A percentile compares a stretch with the other conserved stretches of the same genome.
Conservation (phyloP, 2,888 invertebrate genomes). For the Arge pagana region DNA sequence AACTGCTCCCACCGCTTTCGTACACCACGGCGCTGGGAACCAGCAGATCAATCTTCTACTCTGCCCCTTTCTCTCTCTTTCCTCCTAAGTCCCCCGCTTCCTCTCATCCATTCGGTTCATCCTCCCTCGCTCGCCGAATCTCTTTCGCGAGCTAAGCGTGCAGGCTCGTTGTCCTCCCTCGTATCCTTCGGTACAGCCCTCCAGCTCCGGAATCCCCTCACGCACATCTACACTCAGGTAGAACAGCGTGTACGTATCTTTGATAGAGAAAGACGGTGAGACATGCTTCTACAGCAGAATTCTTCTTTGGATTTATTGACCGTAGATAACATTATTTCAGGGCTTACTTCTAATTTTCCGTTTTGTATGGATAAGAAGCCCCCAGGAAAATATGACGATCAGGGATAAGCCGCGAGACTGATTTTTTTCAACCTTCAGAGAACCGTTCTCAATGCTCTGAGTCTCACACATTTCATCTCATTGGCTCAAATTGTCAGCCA, state of each 20-base stretch:
- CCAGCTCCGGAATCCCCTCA: constrained; percentile 8
- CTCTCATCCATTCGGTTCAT: neutral
- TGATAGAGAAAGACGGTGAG: neutral
- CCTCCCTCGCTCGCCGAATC: neutral
- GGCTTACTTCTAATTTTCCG: constrained; percentile 33
- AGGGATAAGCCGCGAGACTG: constrained; percentile 15
- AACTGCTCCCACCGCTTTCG: constrained; percentile 11
- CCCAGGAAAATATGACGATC: constrained; percentile 20
- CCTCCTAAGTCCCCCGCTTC: constrained; percentile 2
- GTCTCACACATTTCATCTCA: too few relatives aligned
- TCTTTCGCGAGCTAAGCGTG: neutral
- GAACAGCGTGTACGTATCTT: neutral
- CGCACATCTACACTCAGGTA: neutral
- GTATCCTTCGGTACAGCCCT: constrained; percentile 12
- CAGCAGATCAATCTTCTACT: constrained; percentile 43
- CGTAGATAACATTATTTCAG: constrained; percentile 41
- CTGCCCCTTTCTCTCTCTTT: constrained; percentile 32
- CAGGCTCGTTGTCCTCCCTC: neutral
- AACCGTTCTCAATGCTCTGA: too few relatives aligned
- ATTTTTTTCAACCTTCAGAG: constrained; percentile 4
- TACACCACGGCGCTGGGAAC: constrained; percentile 20
- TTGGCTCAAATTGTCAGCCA: too few relatives aligned
- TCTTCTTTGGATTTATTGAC: constrained; percentile 40
- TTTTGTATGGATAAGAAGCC: constrained; percentile 20
- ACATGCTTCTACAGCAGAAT: constrained; percentile 21